phyloP scores from a whole-genome alignment of 2,797 vertebrate genomes.

The Threskiornis aethiopicus region DNA sequence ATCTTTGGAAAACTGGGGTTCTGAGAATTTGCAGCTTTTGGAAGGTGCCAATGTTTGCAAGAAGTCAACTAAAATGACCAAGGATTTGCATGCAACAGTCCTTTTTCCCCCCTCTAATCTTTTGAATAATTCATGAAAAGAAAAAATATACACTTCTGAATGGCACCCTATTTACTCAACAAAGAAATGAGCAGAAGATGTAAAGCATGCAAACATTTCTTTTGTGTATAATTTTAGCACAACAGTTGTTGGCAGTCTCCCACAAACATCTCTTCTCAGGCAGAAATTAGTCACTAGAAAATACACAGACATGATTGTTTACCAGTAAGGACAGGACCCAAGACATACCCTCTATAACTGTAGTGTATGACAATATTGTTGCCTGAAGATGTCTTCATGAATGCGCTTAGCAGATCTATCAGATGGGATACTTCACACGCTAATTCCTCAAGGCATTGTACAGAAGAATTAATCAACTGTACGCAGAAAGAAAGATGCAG shows the following conservation, averaged over 20 bases:
- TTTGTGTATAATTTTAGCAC: not conserved
- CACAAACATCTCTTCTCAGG: not conserved
- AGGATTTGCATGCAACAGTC: not conserved
- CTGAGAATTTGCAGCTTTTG: not conserved
- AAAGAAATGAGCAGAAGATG: not conserved
- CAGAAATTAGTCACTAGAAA: conserved; percentile 19
- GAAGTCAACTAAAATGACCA: not conserved
- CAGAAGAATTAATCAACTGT: conserved; percentile 6
- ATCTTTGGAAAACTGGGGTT: not conserved
- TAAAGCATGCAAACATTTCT: not conserved
- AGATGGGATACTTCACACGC: not conserved
- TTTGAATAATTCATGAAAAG: not conserved
- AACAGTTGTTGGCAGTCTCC: not conserved
- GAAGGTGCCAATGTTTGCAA: not conserved
- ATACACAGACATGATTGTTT: not conserved
- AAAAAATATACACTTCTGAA: not conserved
- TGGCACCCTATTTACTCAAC: not conserved
- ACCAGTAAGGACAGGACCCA: not conserved
- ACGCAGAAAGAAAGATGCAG: not conserved
- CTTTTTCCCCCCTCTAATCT: not conserved
- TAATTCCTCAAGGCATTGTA: conserved; percentile 27
- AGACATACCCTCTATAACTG: not conserved
- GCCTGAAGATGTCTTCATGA: conserved; percentile 28
- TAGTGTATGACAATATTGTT: not conserved
- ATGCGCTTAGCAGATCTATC: conserved; percentile 14